Evolutionary conservation across 2,888 invertebrate species (phyloP).

Genomic region (Monopis laevigella): DNA sequence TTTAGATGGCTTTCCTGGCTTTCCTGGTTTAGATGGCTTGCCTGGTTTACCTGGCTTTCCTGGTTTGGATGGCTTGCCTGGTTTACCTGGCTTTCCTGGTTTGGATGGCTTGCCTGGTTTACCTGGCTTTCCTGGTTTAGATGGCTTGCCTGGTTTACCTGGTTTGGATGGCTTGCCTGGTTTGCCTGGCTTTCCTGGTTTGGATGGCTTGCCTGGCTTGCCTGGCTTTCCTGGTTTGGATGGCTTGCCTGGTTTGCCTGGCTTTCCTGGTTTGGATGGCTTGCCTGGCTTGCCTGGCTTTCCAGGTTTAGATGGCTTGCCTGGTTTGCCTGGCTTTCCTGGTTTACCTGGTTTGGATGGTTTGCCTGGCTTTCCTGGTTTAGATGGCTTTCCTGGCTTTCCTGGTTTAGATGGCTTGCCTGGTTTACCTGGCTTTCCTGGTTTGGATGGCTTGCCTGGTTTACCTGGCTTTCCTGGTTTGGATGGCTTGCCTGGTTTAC

Average conservation of each 20-base stretch:
- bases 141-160: conserved; percentile 12
- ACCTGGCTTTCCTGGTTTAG: background rate
- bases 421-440: conserved; percentile 21
- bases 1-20: conserved; percentile 20
- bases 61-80: conserved; percentile 15
- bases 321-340: conserved; percentile 8
- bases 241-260: conserved; percentile 3
- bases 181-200: background rate
- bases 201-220: background rate
- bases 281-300: conserved; percentile 3
- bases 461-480: conserved; percentile 7
- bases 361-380: conserved; percentile 21
- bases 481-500: conserved; percentile 25
- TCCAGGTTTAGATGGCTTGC: background rate
- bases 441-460: conserved; percentile 21
- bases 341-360: conserved; percentile 6
- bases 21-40: conserved; percentile 28
- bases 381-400: conserved; percentile 22
- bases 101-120: background rate
- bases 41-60: conserved; percentile 27
- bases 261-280: conserved; percentile 3
- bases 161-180: conserved; percentile 14
- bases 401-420: conserved; percentile 28
- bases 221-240: background rate
- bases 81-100: background rate